phyloP scores from a whole-genome alignment of 2,888 invertebrate species.

The Apamea sordens region DNA sequence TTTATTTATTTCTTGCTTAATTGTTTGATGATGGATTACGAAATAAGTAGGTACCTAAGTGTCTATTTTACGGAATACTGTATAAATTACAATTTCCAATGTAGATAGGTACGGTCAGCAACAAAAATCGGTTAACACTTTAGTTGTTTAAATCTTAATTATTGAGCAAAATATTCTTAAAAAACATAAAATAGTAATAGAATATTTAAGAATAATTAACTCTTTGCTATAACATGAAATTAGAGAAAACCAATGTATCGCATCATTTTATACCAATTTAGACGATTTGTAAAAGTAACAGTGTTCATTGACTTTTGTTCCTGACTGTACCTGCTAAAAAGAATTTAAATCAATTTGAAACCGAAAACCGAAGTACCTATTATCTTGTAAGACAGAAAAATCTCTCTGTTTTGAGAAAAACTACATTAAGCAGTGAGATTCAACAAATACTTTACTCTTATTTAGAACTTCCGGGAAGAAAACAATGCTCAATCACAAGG shows the following conservation, averaged over 20 bases:
- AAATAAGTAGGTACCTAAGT: neutral
- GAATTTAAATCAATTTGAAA: neutral
- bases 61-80: too few relatives aligned
- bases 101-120: too few relatives aligned
- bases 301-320: too few relatives aligned
- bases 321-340: neutral
- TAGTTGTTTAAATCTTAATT: too few relatives aligned
- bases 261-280: too few relatives aligned
- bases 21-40: conserved; percentile 1
- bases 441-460: neutral
- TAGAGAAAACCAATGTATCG: too few relatives aligned
- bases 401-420: neutral
- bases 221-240: too few relatives aligned
- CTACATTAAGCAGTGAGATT: neutral
- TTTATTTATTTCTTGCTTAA: conserved; percentile 8
- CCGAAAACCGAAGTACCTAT: neutral
- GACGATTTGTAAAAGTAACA: too few relatives aligned
- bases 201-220: too few relatives aligned
- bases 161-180: too few relatives aligned
- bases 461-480: neutral
- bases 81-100: neutral
- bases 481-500: conserved; percentile 19
- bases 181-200: too few relatives aligned
- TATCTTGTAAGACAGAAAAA: neutral
- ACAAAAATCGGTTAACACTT: too few relatives aligned